Percentiles rank a stretch among this genome's conserved stretches.
Conservation (phyloP, 2,797 vertebrate genomes). For the Phalanger gymnotis region DNA sequence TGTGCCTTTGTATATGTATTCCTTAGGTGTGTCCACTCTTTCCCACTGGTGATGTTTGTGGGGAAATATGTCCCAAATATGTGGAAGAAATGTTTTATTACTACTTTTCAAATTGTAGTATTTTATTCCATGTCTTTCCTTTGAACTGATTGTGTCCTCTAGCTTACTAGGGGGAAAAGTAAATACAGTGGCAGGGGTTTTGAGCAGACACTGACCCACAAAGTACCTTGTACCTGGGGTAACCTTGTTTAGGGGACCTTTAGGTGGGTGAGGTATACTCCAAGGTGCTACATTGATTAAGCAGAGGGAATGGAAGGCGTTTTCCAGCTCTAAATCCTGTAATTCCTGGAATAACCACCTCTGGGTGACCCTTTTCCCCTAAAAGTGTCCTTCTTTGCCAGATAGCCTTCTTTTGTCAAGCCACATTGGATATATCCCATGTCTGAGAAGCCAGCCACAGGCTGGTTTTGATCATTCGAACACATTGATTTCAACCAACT, state of each 20-base stretch:
- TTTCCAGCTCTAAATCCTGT: background rate
- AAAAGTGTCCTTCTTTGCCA: background rate
- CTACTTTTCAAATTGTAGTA: background rate
- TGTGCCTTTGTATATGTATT: background rate
- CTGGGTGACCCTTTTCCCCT: background rate
- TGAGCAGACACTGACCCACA: background rate
- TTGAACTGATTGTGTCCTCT: background rate
- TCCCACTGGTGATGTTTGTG: background rate
- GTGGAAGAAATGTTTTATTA: background rate
- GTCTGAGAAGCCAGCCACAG: background rate
- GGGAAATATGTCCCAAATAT: background rate
- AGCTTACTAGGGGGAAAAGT: background rate
- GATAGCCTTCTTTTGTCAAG: slow-evolving; percentile 14
- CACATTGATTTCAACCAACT: slow-evolving; percentile 28
- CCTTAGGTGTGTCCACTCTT: background rate
- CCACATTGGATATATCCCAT: background rate
- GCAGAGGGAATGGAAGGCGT: background rate
- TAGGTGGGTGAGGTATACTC: background rate
- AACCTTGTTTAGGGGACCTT: background rate
- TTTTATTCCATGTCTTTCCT: background rate
- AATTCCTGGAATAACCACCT: background rate
- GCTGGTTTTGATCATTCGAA: slow-evolving; percentile 15
- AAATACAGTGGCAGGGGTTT: background rate
- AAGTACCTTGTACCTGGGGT: background rate
- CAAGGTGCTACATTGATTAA: background rate